Evolutionary conservation across 30 jellyfish, hydroid and myxozoan species (phyloP).

Genomic region (Phacellophora camtschatica): DNA sequence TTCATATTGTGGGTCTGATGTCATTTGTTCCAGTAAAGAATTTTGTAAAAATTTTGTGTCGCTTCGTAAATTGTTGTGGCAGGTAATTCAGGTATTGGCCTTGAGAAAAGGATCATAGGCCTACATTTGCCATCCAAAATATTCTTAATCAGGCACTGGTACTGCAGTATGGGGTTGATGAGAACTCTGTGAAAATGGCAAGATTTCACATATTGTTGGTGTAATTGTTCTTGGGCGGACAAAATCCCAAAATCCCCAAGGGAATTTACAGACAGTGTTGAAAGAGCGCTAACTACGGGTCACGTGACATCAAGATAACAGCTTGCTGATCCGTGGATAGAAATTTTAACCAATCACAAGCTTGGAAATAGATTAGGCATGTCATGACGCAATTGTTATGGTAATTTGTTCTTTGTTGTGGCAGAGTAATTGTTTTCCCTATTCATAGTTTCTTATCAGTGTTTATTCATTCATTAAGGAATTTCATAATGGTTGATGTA

Average conservation of each 20-base stretch:
- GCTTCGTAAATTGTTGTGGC: too few species aligned
- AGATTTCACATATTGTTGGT: background rate
- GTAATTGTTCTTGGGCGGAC: conserved; percentile 19
- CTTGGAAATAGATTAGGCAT: conserved; percentile 9
- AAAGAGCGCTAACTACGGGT: conserved; percentile 54
- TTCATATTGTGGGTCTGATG: too few species aligned
- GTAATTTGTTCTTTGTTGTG: conserved; percentile 59
- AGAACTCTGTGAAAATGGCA: background rate
- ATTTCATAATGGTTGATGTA: background rate
- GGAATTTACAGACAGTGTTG: conserved; percentile 69
- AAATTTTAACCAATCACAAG: conserved; percentile 58
- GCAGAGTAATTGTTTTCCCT: conserved; percentile 48
- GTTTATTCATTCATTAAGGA: conserved; percentile 50
- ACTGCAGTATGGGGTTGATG: too few species aligned
- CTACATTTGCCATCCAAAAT: too few species aligned
- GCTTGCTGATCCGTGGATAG: conserved; percentile 74
- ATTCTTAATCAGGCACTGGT: too few species aligned
- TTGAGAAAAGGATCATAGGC: too few species aligned
- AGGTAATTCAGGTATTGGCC: too few species aligned
- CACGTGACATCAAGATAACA: conserved; percentile 66
- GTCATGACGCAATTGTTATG: conserved; percentile 49
- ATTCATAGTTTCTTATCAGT: conserved; percentile 51
- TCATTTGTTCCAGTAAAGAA: too few species aligned
- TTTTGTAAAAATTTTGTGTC: too few species aligned
- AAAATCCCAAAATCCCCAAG: conserved; percentile 4